Evolutionary conservation across 2,888 invertebrate species (phyloP).

Genomic region (Drosophila flavopinicola): DNA sequence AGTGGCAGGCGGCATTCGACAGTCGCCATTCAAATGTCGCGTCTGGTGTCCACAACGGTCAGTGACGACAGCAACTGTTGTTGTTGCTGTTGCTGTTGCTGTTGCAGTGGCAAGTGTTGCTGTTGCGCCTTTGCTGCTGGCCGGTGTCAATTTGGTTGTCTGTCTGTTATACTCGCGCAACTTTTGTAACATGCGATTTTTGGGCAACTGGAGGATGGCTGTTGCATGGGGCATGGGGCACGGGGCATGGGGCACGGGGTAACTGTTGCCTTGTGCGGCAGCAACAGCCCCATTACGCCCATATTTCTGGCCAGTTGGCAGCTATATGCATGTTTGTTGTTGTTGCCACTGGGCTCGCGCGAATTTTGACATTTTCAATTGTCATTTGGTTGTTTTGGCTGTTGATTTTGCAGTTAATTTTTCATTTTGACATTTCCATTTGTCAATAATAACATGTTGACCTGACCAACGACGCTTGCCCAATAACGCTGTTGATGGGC

Average conservation of each 20-base stretch:
- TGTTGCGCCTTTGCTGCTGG: constrained; percentile 42
- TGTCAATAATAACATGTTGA: constrained; percentile 77
- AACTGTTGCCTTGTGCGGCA: not conserved
- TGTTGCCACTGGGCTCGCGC: no score
- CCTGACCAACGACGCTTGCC: constrained; percentile 49
- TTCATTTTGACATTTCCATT: constrained; percentile 81
- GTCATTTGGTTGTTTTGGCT: constrained; percentile 44
- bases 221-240: constrained; percentile 2
- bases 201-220: not conserved
- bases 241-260: not conserved
- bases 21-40: constrained; percentile 67
- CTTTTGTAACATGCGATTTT: constrained; percentile 54
- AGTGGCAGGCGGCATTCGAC: constrained; percentile 32
- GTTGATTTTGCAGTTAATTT: constrained; percentile 74
- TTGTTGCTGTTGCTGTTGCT: constrained; percentile 14
- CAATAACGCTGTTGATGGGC: constrained; percentile 36
- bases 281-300: constrained; percentile 36
- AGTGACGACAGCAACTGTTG: constrained; percentile 56
- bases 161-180: constrained; percentile 50
- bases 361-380: no score
- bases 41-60: constrained; percentile 57
- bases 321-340: constrained; percentile 29
- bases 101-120: constrained; percentile 20
- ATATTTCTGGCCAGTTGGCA: constrained; percentile 46
- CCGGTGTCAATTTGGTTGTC: constrained; percentile 60